Conservation (phyloP, 2,113 vertebrate genomes). For the Cynoglossus semilaevis region DNA sequence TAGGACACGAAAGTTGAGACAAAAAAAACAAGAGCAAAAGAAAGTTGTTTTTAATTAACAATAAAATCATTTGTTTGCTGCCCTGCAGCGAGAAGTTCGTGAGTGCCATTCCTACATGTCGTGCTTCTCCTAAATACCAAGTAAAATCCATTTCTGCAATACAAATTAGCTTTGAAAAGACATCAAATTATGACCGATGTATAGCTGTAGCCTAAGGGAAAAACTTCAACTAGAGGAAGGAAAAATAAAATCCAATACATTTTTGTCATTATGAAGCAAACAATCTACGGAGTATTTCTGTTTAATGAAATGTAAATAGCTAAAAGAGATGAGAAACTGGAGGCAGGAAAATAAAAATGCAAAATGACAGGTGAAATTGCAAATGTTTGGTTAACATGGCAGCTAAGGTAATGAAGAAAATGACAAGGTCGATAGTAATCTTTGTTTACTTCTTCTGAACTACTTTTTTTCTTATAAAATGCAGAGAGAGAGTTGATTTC, state of each 20-base stretch:
- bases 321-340: slow-evolving; percentile 16
- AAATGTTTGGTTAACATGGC: slow-evolving; percentile 26
- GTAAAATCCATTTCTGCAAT: slow-evolving; percentile 30
- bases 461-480: too few relatives aligned
- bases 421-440: background rate
- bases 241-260: slow-evolving; percentile 30
- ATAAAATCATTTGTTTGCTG: slow-evolving; percentile 20
- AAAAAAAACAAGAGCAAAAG: slow-evolving; percentile 4
- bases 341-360: slow-evolving; percentile 2
- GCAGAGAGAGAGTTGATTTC: too few relatives aligned
- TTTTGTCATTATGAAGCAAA: slow-evolving; percentile 23
- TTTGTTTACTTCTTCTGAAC: too few relatives aligned
- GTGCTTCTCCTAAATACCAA: slow-evolving; percentile 22
- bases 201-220: slow-evolving; percentile 21
- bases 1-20: slow-evolving; percentile 48
- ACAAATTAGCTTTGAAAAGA: slow-evolving; percentile 29
- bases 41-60: slow-evolving; percentile 20
- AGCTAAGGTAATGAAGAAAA: slow-evolving; percentile 31
- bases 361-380: slow-evolving; percentile 16
- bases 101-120: slow-evolving; percentile 58
- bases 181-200: slow-evolving; percentile 19
- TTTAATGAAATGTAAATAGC: slow-evolving; percentile 39
- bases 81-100: slow-evolving; percentile 18
- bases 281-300: slow-evolving; percentile 8
- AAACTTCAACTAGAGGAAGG: slow-evolving; percentile 11